Conservation (phyloP, 1,140 invertebrate genomes). For the Drosophila bocqueti region DNA sequence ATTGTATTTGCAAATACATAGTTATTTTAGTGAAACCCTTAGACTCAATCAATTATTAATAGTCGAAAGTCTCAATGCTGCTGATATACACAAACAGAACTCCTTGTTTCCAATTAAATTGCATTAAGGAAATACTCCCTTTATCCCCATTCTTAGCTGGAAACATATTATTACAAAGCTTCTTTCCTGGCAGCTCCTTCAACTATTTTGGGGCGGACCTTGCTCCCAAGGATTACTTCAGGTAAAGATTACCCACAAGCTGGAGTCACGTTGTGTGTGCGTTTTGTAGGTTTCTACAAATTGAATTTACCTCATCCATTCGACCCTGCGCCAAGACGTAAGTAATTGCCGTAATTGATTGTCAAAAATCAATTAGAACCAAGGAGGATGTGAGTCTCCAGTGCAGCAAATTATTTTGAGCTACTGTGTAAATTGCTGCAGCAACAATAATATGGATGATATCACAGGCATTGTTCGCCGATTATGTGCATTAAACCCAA, state of each 20-base stretch:
- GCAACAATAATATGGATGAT: slow-evolving; percentile 16
- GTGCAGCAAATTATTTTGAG: slow-evolving; percentile 20
- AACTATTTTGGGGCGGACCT: neutral
- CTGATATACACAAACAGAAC: neutral
- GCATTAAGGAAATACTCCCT: neutral
- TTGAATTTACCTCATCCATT: slow-evolving; percentile 28
- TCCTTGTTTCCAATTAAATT: neutral
- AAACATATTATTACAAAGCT: neutral
- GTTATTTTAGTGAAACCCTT: neutral
- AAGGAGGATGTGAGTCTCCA: neutral
- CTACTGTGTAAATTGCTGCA: slow-evolving; percentile 24
- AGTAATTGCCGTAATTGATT: slow-evolving; percentile 46
- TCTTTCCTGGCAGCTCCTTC: neutral
- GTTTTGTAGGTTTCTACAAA: slow-evolving; percentile 38
- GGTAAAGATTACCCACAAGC: slow-evolving; percentile 25
- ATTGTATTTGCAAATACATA: neutral
- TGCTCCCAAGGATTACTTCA: slow-evolving; percentile 15
- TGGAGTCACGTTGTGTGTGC: slow-evolving; percentile 40
- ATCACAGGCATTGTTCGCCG: slow-evolving; percentile 35
- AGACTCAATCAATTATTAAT: neutral
- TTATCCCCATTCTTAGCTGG: no score
- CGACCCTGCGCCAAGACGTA: slow-evolving; percentile 5
- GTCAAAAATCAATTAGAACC: slow-evolving; percentile 46
- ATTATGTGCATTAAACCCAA: slow-evolving; percentile 67
- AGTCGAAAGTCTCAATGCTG: neutral